phyloP scores from a whole-genome alignment of 1,140 invertebrate genomes.

The Drosophila mayri region DNA sequence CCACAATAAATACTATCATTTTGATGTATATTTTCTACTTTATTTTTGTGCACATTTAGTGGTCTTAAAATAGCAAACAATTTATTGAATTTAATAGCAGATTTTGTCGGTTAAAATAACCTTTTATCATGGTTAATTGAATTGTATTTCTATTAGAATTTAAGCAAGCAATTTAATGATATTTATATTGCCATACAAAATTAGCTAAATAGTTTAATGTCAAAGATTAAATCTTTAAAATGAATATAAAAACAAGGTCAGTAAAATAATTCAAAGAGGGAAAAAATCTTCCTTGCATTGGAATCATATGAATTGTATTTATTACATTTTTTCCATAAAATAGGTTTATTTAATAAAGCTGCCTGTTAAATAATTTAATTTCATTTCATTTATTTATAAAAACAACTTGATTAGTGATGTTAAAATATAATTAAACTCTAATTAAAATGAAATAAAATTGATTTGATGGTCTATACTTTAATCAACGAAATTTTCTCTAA shows the following conservation, averaged over 20 bases:
- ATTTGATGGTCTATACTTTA: background rate
- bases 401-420: background rate
- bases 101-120: background rate
- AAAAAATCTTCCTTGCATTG: background rate
- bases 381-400: background rate
- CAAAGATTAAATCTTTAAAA: slow-evolving; percentile 16
- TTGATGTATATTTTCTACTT: slow-evolving; percentile 1
- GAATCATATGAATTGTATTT: no score
- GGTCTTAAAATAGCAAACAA: background rate
- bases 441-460: background rate
- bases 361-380: background rate
- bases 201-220: background rate
- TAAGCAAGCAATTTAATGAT: background rate
- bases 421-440: background rate
- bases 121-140: background rate
- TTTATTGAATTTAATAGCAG: background rate
- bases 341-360: background rate
- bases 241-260: background rate
- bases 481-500: background rate
- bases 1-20: slow-evolving; percentile 2
- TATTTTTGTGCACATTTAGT: background rate
- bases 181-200: background rate
- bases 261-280: background rate
- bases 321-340: background rate
- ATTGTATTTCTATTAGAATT: background rate